Conservation (phyloP, 2,113 vertebrate species). For the Dromaius novaehollandiae region DNA sequence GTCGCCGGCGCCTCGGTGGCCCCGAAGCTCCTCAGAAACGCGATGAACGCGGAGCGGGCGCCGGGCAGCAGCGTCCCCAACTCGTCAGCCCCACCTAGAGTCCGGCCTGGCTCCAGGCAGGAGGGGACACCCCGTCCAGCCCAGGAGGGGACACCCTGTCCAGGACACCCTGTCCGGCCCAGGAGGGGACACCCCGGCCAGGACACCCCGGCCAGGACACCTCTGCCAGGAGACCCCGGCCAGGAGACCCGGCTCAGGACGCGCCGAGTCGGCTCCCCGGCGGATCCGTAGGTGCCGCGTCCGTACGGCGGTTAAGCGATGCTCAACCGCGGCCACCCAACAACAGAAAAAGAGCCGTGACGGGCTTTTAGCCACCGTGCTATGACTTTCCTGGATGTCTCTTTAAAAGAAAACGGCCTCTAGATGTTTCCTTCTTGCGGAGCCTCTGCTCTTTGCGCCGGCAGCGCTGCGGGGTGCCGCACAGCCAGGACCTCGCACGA, state of each 20-base stretch:
- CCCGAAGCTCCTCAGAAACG: no score
- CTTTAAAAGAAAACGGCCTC: not conserved
- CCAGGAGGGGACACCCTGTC: not conserved
- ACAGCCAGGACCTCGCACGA: not conserved
- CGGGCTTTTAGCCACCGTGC: not conserved
- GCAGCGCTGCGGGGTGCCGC: no score
- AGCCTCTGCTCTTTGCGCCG: no score
- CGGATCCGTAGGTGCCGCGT: accelerated
- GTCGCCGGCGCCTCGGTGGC: no score
- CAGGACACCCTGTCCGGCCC: no score
- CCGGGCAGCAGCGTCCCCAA: not conserved
- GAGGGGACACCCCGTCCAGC: not conserved
- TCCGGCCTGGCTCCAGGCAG: not conserved
- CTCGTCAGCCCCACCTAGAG: slow-evolving; percentile 65
- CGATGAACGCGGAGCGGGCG: no score
- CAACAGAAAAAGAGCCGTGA: not conserved
- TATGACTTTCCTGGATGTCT: not conserved
- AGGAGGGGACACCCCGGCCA: no score
- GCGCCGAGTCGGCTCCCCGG: not conserved
- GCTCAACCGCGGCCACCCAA: not conserved
- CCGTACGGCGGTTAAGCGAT: accelerated
- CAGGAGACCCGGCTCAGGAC: not conserved
- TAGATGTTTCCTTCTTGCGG: not conserved
- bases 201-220: no score
- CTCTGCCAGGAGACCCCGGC: no score